Evolutionary conservation across 2,113 vertebrate species (phyloP), one percentile per base, ranked within the genome.

Genomic region (Panthera tigris): DNA sequence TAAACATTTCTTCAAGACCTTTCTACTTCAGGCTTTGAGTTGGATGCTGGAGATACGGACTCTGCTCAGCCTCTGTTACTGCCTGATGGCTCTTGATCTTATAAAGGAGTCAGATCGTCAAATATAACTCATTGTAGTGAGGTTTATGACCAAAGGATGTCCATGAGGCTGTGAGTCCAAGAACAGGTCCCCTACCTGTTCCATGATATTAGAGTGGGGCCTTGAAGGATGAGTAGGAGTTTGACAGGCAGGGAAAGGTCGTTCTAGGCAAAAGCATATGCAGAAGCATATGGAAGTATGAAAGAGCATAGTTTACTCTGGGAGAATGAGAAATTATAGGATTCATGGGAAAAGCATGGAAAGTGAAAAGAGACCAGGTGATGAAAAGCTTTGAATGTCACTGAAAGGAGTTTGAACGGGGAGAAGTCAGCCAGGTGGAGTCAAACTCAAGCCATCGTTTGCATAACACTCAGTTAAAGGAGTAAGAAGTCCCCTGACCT

Each of bases 201-300:
- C 9, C 55, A 52, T 73, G 66, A 36, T 45, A 33, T 29, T 61
- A 61, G 31, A 91, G 36, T 86, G 6, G 78, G 81, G 16, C 92
- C 68, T 79, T 89, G 31, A 94, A 88, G 91, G 61, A 79, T 68
- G 65, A 74, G 16, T 81, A 88, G 66, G 78, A 93, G n/a, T 89
- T 74, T 79, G 48, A 45, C 2, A 31, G 41, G 10, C 33, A 41
- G 88, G 94, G 48, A 91, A 89, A 81, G 10, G 1, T 48, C 91
- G 15, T 89, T 68, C 45, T 21, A 63, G 8, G 25, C 41, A 73
- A 81, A 90, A 84, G 19, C 45, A 86, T 10, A 13, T 63, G 55
- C 33, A 79, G 86, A 91, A 50, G 57, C 45, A 21, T 15, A 21
- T 14, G 27, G 39, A 73, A 11, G 6, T 63, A 25, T 89, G 57